Percentiles rank a stretch among this genome's conserved stretches.
Evolutionary conservation across 2,797 vertebrate genomes (phyloP).

Genomic region (Cichlasoma orientale): DNA sequence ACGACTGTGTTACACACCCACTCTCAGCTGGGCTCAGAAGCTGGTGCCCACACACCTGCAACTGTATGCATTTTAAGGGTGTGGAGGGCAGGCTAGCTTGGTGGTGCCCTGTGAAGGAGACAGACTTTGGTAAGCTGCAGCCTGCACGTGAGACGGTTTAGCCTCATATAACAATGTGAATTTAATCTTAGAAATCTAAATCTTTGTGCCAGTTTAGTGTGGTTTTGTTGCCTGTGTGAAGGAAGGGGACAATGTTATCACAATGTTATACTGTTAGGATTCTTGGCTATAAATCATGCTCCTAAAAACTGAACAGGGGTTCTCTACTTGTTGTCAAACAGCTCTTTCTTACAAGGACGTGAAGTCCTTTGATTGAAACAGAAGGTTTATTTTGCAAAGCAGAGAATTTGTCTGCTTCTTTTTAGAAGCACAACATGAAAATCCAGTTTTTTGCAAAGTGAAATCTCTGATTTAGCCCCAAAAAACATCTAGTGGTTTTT

Average conservation of each 20-base stretch:
- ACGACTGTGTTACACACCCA: neutral
- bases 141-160: neutral
- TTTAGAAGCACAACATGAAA: neutral
- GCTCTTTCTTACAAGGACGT: neutral
- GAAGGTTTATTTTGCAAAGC: neutral
- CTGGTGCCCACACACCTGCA: neutral
- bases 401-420: neutral
- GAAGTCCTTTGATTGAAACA: neutral
- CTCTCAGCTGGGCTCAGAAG: neutral
- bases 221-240: neutral
- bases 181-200: neutral
- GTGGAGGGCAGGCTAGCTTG: slow-evolving; percentile 24
- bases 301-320: neutral
- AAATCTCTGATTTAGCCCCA: neutral
- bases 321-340: neutral
- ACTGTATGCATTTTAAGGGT: neutral
- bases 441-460: neutral
- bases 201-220: neutral
- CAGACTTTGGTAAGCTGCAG: neutral
- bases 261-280: neutral
- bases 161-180: neutral
- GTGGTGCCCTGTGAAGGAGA: neutral
- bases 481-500: neutral
- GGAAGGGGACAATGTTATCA: neutral
- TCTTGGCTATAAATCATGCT: neutral